phyloP scores from a whole-genome alignment of 2,888 invertebrate genomes.

The Gnatocerus cornutus region DNA sequence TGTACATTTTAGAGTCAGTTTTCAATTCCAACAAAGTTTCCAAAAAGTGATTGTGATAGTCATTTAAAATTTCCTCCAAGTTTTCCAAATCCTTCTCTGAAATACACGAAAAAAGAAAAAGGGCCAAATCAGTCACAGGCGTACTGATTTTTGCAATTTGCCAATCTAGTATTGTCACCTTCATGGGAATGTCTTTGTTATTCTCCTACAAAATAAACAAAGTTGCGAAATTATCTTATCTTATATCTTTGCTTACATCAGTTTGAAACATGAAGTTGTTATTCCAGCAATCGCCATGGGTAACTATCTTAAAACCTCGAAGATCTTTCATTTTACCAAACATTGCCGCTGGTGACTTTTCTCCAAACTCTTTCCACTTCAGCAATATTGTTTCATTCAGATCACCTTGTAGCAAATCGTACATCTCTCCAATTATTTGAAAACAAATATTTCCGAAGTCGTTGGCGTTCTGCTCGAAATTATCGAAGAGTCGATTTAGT shows the following conservation, averaged over 20 bases:
- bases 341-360: neutral
- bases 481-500: neutral
- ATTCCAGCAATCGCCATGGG: conserved; percentile 61
- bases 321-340: neutral
- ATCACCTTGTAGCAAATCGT: neutral
- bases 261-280: conserved; percentile 57
- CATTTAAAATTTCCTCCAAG: neutral
- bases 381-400: neutral
- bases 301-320: conserved; percentile 48
- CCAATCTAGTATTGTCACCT: neutral
- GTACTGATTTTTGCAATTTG: neutral
- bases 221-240: no score
- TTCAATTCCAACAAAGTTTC: neutral
- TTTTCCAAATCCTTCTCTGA: conserved; percentile 20
- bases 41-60: neutral
- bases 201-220: neutral
- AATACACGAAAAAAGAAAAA: conserved; percentile 13
- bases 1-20: neutral
- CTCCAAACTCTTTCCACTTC: conserved; percentile 3
- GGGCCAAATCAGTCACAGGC: neutral
- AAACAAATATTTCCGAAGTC: neutral
- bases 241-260: no score
- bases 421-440: neutral
- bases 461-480: neutral
- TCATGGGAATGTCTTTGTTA: neutral